Evolutionary conservation across 2,113 vertebrate genomes (phyloP).

Genomic region (Planiliza haematocheilus): DNA sequence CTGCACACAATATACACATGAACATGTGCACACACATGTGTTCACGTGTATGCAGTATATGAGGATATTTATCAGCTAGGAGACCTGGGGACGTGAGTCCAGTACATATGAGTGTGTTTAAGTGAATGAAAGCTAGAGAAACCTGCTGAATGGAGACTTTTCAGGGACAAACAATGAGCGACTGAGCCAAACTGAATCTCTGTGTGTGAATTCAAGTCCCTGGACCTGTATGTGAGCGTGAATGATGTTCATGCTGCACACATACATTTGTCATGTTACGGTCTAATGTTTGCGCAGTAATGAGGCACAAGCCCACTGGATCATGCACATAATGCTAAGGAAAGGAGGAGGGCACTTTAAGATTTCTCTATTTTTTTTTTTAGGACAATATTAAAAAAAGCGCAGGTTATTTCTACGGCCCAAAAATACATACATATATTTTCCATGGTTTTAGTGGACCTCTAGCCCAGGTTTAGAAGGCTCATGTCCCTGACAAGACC

Average conservation of each 20-base stretch:
- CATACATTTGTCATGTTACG: constrained; percentile 1
- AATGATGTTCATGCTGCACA: constrained; percentile 10
- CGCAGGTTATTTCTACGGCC: background rate
- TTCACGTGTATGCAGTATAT: background rate
- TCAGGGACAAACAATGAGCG: constrained; percentile 38
- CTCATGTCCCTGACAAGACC: constrained; percentile 45
- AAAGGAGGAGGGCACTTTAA: too few relatives aligned
- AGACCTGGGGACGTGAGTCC: constrained; percentile 5
- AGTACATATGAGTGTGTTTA: constrained; percentile 8
- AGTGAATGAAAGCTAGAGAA: constrained; percentile 29
- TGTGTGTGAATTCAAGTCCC: background rate
- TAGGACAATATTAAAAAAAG: background rate
- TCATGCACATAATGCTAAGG: background rate
- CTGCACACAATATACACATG: constrained; percentile 36
- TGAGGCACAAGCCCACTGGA: background rate
- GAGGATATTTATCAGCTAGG: constrained; percentile 17
- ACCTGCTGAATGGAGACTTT: constrained; percentile 21
- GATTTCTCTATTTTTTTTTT: background rate
- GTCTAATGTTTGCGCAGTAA: background rate
- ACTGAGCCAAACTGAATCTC: constrained; percentile 3
- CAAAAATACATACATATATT: background rate
- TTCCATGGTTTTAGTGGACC: background rate
- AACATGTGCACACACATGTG: constrained; percentile 23
- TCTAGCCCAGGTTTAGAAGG: constrained; percentile 18
- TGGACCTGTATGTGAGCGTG: background rate